phyloP scores from a whole-genome alignment of 2,888 invertebrate species.

The Charanyca ferruginea region DNA sequence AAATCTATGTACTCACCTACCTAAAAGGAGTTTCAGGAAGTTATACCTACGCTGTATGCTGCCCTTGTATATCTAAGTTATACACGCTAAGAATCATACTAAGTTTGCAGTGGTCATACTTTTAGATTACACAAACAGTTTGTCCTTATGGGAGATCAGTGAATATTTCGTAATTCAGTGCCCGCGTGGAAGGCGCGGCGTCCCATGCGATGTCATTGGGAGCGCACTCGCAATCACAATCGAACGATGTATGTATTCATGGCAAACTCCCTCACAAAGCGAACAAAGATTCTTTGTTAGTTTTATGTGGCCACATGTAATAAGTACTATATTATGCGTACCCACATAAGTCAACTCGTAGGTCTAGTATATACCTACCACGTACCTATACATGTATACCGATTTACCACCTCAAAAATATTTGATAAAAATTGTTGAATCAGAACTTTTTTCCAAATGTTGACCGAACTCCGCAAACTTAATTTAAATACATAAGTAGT shows the following conservation, averaged over 20 bases:
- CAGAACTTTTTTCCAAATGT: conserved; percentile 29
- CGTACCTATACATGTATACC: no score
- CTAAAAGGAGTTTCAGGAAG: conserved; percentile 44
- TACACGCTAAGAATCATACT: neutral
- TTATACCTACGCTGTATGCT: neutral
- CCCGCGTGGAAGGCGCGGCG: conserved; percentile 79
- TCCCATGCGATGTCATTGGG: conserved; percentile 79
- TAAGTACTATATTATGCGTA: conserved; percentile 19
- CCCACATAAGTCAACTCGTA: conserved; percentile 28
- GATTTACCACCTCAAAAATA: conserved; percentile 34
- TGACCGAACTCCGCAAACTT: conserved; percentile 32
- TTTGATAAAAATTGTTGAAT: conserved; percentile 22
- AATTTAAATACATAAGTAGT: conserved; percentile 43
- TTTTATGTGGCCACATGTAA: conserved; percentile 59
- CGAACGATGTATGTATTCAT: conserved; percentile 74
- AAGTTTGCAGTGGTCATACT: neutral
- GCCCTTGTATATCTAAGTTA: conserved; percentile 1
- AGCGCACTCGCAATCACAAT: conserved; percentile 78
- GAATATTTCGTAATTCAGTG: conserved; percentile 76
- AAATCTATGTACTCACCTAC: no score
- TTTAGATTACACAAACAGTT: conserved; percentile 15
- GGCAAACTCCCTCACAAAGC: conserved; percentile 74
- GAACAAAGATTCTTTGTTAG: conserved; percentile 82
- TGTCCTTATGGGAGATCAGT: conserved; percentile 69
- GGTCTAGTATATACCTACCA: no score